These are phyloP conservation scores for Dufourea novaeangliae DNA, from an alignment of 1,140 invertebrate genomes.

Conservation along the genomic window DNA sequence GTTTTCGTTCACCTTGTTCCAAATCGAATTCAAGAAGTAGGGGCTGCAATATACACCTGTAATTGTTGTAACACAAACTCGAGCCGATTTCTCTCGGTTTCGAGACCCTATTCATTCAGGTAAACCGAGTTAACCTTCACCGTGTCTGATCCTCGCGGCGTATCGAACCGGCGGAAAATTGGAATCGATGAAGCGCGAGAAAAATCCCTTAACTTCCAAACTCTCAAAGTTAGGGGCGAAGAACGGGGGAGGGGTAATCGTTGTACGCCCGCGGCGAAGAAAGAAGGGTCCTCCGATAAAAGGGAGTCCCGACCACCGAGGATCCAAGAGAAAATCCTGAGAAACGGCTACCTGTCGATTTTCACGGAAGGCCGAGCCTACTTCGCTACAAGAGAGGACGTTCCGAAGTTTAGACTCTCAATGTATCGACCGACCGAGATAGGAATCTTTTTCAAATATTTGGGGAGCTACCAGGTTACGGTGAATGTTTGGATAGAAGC, in stretches of 20 bases:
- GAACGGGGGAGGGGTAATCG: background rate
- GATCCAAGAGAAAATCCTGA: slow-evolving; percentile 33
- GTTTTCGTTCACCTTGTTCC: no score
- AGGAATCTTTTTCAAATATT: slow-evolving; percentile 57
- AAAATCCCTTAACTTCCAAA: slow-evolving; percentile 33
- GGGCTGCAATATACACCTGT: background rate
- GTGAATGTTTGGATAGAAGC: background rate
- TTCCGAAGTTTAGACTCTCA: slow-evolving; percentile 9
- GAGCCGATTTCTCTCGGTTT: slow-evolving; percentile 28
- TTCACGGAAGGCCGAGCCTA: slow-evolving; percentile 53
- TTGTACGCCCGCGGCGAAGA: background rate
- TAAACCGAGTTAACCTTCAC: slow-evolving; percentile 5
- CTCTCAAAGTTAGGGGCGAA: slow-evolving; percentile 12
- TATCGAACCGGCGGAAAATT: slow-evolving; percentile 24
- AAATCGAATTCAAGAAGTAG: no score
- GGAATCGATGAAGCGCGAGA: slow-evolving; percentile 37
- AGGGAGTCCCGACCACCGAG: background rate
- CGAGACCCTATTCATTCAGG: slow-evolving; percentile 5
- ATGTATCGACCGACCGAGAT: slow-evolving; percentile 30
- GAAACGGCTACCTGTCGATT: slow-evolving; percentile 67
- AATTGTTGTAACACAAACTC: background rate
- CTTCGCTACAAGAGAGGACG: background rate
- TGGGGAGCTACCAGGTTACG: slow-evolving; percentile 24
- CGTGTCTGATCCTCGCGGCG: background rate
- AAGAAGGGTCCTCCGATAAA: background rate